phyloP scores from a whole-genome alignment of 2,113 vertebrate genomes.

The Hipposideros armiger region DNA sequence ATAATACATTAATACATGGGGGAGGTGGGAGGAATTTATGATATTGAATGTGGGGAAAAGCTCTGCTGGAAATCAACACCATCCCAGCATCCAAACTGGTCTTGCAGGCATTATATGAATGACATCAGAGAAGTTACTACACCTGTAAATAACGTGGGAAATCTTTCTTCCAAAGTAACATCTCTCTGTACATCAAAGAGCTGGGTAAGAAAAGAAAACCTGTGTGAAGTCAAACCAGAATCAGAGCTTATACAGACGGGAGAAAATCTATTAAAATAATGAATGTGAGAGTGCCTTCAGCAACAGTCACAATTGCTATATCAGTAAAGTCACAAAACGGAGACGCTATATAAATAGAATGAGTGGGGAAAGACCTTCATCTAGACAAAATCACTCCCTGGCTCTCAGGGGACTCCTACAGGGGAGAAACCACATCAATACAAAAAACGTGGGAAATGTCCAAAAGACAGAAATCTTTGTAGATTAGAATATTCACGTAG shows the following conservation, averaged over 20 bases:
- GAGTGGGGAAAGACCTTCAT: not conserved
- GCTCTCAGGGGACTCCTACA: not conserved
- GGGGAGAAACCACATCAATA: not conserved
- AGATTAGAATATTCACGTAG: not conserved
- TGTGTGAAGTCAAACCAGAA: not conserved
- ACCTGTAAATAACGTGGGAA: not conserved
- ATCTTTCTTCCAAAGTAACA: not conserved
- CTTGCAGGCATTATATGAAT: too few relatives aligned
- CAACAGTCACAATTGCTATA: not conserved
- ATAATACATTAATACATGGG: fast-evolving
- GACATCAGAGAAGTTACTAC: not conserved
- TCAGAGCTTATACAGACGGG: not conserved
- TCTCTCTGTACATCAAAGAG: not conserved
- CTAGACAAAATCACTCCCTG: not conserved
- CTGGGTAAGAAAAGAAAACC: not conserved
- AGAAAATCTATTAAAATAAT: not conserved
- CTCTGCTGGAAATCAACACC: not conserved
- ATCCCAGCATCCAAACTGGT: too few relatives aligned
- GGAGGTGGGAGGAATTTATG: too few relatives aligned
- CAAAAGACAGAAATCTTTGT: not conserved
- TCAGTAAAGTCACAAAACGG: not conserved
- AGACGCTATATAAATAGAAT: not conserved
- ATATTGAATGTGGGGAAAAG: not conserved
- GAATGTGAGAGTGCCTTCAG: not conserved
- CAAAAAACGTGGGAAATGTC: not conserved